Evolutionary conservation across 2,113 vertebrate species (phyloP).

Genomic region (Paramisgurnus dabryanus): DNA sequence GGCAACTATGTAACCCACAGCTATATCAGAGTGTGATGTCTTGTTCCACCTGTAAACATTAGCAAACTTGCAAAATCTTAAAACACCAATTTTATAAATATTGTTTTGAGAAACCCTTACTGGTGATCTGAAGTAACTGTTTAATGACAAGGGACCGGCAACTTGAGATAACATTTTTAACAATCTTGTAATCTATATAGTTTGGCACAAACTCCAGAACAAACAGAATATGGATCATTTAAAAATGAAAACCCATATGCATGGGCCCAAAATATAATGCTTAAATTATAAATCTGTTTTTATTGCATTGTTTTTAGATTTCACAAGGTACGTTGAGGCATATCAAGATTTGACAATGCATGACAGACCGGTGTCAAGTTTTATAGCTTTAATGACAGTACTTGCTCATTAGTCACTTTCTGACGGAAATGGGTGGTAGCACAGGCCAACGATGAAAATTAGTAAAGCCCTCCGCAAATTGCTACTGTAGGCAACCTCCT

Average conservation of each 20-base stretch:
- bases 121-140: not conserved
- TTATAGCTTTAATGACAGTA: slow-evolving; percentile 19
- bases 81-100: not conserved
- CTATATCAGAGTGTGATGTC: not conserved
- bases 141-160: not conserved
- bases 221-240: not conserved
- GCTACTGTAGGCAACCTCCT: not conserved
- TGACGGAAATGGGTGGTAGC: not conserved
- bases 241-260: not conserved
- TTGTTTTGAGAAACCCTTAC: not conserved
- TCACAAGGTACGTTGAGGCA: slow-evolving; percentile 29
- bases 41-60: not conserved
- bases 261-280: slow-evolving; percentile 1
- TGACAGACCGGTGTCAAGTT: not conserved
- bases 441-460: slow-evolving; percentile 15
- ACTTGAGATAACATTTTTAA: not conserved
- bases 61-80: not conserved
- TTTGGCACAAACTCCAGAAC: not conserved
- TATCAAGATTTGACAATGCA: not conserved
- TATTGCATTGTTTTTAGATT: slow-evolving; percentile 23
- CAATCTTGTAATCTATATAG: not conserved
- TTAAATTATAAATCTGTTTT: slow-evolving; percentile 66
- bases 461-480: slow-evolving; percentile 2
- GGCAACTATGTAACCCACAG: slow-evolving; percentile 73
- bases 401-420: slow-evolving; percentile 26